Evolutionary conservation across 2,888 invertebrate genomes (phyloP).

Genomic region (Chironomus tentans): DNA sequence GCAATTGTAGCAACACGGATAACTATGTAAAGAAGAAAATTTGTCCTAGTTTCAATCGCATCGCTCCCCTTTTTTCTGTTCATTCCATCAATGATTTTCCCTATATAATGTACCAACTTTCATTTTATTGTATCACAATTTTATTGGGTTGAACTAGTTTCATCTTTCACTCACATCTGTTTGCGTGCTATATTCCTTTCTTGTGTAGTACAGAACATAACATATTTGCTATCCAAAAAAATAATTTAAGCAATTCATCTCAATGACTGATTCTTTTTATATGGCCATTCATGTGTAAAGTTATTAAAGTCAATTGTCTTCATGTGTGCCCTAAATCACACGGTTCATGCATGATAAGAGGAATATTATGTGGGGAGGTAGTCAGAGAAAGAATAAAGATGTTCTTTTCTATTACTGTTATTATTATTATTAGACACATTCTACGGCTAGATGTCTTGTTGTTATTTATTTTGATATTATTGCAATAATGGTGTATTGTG

Average conservation of each 20-base stretch:
- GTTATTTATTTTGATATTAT: not conserved
- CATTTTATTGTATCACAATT: too few relatives aligned
- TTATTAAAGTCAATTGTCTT: not conserved
- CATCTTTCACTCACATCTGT: too few relatives aligned
- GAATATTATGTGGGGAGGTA: too few relatives aligned
- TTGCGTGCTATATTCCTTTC: too few relatives aligned
- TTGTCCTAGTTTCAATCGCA: constrained; percentile 1
- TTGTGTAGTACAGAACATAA: too few relatives aligned
- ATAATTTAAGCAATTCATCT: not conserved
- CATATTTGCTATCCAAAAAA: not conserved
- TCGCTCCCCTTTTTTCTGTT: not conserved
- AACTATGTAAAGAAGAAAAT: not conserved
- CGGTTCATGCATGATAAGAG: too few relatives aligned
- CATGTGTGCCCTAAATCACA: not conserved
- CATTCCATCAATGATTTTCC: too few relatives aligned
- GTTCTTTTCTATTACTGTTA: not conserved
- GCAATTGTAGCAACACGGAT: not conserved
- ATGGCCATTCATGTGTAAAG: not conserved
- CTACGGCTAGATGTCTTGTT: not conserved
- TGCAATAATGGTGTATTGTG: not conserved
- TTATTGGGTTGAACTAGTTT: too few relatives aligned
- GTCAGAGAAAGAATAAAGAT: not conserved
- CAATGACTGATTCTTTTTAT: not conserved
- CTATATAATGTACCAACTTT: too few relatives aligned
- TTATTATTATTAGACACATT: too few relatives aligned